Conservation (phyloP, 2,888 invertebrate species). For the Itoplectis maculator region DNA sequence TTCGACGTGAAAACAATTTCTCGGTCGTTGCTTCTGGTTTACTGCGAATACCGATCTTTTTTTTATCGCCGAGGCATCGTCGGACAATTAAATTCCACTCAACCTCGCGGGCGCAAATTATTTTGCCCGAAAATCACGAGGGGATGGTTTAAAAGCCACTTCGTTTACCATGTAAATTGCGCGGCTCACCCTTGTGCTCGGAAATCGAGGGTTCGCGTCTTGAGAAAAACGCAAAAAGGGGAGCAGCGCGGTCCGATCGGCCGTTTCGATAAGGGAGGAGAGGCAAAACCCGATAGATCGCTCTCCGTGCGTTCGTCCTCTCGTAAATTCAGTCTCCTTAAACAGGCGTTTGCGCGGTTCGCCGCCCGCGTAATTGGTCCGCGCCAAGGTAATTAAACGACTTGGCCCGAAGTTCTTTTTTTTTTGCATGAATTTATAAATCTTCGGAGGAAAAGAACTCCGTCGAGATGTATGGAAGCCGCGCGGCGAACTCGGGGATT, state of each 20-base stretch:
- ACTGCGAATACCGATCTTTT: neutral
- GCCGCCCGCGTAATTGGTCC: slow-evolving; percentile 10
- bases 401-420: slow-evolving; percentile 14
- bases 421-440: slow-evolving; percentile 48
- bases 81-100: slow-evolving; percentile 4
- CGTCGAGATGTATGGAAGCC: neutral
- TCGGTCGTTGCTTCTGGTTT: too few species aligned
- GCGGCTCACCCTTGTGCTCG: neutral
- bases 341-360: neutral
- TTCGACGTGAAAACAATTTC: neutral
- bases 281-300: neutral
- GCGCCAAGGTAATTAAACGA: slow-evolving; percentile 30
- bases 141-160: neutral
- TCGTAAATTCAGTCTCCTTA: slow-evolving; percentile 2
- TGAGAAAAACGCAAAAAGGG: neutral
- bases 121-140: neutral
- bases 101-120: neutral
- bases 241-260: slow-evolving; percentile 9
- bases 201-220: neutral
- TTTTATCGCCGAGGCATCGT: neutral
- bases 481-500: neutral
- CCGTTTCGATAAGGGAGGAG: neutral
- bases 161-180: slow-evolving; percentile 23
- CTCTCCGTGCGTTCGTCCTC: neutral
- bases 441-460: slow-evolving; percentile 22